Conservation (phyloP, 2,797 vertebrate species). For the Periparus ater region DNA sequence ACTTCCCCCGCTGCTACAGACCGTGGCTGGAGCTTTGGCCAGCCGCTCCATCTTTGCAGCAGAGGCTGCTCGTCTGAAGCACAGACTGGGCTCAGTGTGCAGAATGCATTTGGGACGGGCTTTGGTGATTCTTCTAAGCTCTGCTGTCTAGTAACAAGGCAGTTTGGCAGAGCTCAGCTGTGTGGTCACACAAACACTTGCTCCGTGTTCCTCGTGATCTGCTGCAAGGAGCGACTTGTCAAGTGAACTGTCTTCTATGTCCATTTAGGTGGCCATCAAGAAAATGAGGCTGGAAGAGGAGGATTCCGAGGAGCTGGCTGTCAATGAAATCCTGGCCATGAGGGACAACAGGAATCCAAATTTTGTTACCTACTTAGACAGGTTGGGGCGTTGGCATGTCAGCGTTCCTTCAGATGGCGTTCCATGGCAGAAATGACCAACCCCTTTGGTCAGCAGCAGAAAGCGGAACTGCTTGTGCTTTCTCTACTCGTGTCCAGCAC, state of each 20-base stretch:
- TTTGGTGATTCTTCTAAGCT: neutral
- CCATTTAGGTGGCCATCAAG: neutral
- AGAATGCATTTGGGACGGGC: neutral
- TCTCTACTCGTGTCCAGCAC: accelerated
- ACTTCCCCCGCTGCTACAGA: neutral
- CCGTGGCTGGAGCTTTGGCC: neutral
- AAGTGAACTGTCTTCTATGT: neutral
- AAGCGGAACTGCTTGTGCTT: neutral
- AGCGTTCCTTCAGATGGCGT: neutral
- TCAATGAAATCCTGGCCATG: neutral
- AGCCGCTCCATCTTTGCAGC: neutral
- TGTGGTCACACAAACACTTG: accelerated
- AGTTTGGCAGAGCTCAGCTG: neutral
- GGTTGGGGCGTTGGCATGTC: neutral
- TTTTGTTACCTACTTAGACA: neutral
- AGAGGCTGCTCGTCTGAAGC: neutral
- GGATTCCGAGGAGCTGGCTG: neutral
- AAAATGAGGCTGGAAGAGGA: neutral
- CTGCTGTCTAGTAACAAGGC: neutral
- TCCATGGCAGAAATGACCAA: neutral
- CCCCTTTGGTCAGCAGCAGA: neutral
- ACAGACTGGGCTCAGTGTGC: neutral
- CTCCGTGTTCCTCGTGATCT: neutral
- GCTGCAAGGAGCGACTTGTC: too few relatives aligned
- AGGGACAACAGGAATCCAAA: neutral